Evolutionary conservation across 2,113 vertebrate genomes (phyloP), one percentile per base, ranked within the genome.

Genomic region (Pao palembangensis): DNA sequence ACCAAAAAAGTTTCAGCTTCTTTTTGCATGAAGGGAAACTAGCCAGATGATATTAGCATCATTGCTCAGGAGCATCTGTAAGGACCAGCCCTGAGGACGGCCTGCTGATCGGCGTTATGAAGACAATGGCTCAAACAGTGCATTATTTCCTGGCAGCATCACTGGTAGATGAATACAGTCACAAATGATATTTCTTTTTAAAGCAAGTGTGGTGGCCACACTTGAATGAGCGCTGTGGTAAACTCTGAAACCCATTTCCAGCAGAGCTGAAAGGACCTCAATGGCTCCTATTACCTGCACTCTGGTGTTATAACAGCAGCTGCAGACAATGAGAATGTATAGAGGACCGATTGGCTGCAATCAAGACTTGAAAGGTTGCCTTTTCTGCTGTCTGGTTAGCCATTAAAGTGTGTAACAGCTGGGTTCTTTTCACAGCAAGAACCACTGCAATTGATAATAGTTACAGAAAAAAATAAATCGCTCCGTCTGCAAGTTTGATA

Each of bases 291-390:
- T 80, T 78, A 80, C 62, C 53, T 58, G 73, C 64, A 73, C 78
- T 83, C 58, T 67, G 67, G 62, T 75, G 64, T 79, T 86, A 50
- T 76, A 80, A 76, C 71, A 70, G 76, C 56, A 55, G 56, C 62
- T 67, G 72, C 64, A 81, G 74, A 79, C 71, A 82, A 82, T 79
- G 71, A 73, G 69, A 84, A 82, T 70, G 83, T 76, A 75, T 76
- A 21, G 44, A 81, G 67, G 60, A 72, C 48, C 54, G 49, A 61
- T 42, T 31, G 7, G 64, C 73, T 55, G 78, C 84, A 84, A 83
- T 85, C 81, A 84, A 73, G 70, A 47, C 66, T 68, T 84, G 69
- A 83, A 83, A 83, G 72, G 70, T 63, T 54, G 64, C 52, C 73
- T 47, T 78, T 77, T 80, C 80, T 66, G 64, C 73, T 62, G 76